These are phyloP conservation scores for Calycopis cecrops DNA, from an alignment of 1,140 invertebrate species.

Conservation along the genomic window DNA sequence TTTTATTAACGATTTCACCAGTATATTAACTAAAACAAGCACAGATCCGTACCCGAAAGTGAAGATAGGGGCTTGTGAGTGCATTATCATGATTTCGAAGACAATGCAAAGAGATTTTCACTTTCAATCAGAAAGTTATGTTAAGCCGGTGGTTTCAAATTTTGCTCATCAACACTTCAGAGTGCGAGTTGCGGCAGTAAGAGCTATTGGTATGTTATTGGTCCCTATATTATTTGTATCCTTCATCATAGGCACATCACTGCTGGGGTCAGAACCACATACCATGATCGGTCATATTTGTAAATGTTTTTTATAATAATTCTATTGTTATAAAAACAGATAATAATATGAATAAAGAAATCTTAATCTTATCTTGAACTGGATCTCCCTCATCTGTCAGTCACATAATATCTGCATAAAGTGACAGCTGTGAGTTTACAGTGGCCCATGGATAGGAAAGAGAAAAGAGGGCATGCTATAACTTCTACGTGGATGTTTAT, in stretches of 20 bases:
- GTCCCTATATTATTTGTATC: slow-evolving; percentile 1
- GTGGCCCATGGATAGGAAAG: too few relatives aligned
- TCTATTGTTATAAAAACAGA: too few relatives aligned
- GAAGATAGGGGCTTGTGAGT: slow-evolving; percentile 84
- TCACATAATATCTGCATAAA: too few relatives aligned
- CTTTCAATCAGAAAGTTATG: slow-evolving; percentile 80
- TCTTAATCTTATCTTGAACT: too few relatives aligned
- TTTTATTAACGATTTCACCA: slow-evolving; percentile 85
- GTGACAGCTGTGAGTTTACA: too few relatives aligned
- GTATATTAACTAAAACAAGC: slow-evolving; percentile 82
- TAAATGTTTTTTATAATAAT: background rate
- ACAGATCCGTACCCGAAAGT: slow-evolving; percentile 86
- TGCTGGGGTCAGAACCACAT: background rate
- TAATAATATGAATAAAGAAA: too few relatives aligned
- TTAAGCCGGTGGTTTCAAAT: slow-evolving; percentile 82
- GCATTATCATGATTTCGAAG: slow-evolving; percentile 79
- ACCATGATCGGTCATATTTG: background rate
- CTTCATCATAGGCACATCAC: background rate
- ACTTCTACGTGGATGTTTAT: too few relatives aligned
- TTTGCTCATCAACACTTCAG: slow-evolving; percentile 88
- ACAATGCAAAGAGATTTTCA: slow-evolving; percentile 83
- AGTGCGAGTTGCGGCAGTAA: slow-evolving; percentile 83
- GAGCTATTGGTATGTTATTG: slow-evolving; percentile 80
- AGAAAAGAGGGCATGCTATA: too few relatives aligned
- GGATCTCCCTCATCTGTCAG: too few relatives aligned